Evolutionary conservation across 2,797 vertebrate species (phyloP).

Genomic region (Cryptoprocta ferox): DNA sequence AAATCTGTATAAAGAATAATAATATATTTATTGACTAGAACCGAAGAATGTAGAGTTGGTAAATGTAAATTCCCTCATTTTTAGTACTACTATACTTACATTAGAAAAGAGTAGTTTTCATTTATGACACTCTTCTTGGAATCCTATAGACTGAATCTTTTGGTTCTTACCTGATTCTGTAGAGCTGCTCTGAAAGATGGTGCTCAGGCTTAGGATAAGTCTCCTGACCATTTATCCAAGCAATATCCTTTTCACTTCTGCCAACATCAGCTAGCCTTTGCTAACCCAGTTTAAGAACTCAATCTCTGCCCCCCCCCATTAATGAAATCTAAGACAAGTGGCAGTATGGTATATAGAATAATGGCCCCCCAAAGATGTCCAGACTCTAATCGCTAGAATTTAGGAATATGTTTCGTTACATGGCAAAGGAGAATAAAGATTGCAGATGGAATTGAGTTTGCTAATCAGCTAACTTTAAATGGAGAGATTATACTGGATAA

Average conservation of each 20-base stretch:
- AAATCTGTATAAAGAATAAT: background rate
- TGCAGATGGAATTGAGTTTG: background rate
- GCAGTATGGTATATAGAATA: background rate
- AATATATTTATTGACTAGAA: background rate
- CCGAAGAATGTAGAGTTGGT: background rate
- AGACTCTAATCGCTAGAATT: background rate
- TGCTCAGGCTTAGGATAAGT: background rate
- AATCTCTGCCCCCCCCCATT: background rate
- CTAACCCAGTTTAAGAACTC: background rate
- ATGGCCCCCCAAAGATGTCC: background rate
- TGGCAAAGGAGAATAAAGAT: background rate
- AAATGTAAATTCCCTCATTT: background rate
- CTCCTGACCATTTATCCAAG: background rate
- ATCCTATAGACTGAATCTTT: background rate
- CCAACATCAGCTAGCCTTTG: background rate
- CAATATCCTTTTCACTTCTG: background rate
- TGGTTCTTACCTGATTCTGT: background rate
- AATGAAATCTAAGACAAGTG: background rate
- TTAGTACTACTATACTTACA: background rate
- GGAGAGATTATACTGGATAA: background rate
- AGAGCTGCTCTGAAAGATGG: background rate
- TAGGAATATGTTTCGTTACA: background rate
- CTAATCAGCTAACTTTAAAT: background rate
- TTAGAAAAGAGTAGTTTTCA: background rate
- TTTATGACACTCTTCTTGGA: background rate